Evolutionary conservation across 2,113 vertebrate species (phyloP), one percentile per base, ranked within the genome.

Genomic region (Channa argus): DNA sequence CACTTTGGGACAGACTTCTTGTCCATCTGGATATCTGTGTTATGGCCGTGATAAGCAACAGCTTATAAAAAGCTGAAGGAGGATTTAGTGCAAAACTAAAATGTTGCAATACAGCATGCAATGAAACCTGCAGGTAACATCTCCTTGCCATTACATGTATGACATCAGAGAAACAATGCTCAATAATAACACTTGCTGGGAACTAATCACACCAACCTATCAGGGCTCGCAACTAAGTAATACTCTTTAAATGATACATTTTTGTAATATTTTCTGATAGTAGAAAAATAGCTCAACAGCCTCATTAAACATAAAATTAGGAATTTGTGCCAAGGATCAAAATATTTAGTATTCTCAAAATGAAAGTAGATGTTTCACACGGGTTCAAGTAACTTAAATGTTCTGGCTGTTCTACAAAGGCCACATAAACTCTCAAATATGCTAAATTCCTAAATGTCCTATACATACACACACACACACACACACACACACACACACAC

Each of bases 251-350:
- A 91, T 79, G 15, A 83, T 85, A 74, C 41, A 13, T 81, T 80
- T 84, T 83, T 75, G 82, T 77, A 2, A 83, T 76, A 80, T 77
- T 88, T 86, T 84, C 54, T 81, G 54, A 83, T 65, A 73, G 83
- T 92, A 93, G 53, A 92, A 93, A 93, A 93, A 93, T 93, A 93
- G 82, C 77, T 90, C 52, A 74, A 83, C 55, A 71, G 84, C 73
- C 74, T 76, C 69, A 71, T 82, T 68, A 41, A 90, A 90, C 63
- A 33, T 58, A 85, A 81, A 86, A 85, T 69, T 47, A 56, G 67
- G 78, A 72, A 88, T 88, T 83, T 77, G 74, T 67, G 80, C 90
- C 64, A 80, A 82, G 62, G 80, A 83, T 75, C 44, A 74, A 86
- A 90, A 87, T 88, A 85, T 71, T 80, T 65, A 82, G 62, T 79